These are phyloP conservation scores for Hydropsyche betteni DNA, from an alignment of 2,888 invertebrate species.

Conservation along the genomic window DNA sequence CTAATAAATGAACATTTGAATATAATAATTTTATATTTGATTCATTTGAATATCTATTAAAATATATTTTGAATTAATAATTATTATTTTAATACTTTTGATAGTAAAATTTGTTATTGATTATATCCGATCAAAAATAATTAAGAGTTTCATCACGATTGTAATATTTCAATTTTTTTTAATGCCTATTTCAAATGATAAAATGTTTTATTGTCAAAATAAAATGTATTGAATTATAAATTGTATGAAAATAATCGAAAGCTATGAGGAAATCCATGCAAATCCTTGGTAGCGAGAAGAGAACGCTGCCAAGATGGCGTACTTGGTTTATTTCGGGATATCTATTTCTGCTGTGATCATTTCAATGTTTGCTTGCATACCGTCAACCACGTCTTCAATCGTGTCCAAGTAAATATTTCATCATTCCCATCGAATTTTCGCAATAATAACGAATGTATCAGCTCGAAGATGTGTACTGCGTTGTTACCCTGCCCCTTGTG, in stretches of 20 bases:
- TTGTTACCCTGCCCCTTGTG: constrained; percentile 81
- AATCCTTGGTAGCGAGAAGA: constrained; percentile 20
- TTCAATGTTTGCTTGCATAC: constrained; percentile 43
- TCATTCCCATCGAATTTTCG: not conserved
- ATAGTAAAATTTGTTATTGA: too few species aligned
- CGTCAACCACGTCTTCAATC: not conserved
- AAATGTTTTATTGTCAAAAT: not conserved
- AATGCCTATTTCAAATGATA: not conserved
- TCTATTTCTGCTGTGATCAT: constrained; percentile 47
- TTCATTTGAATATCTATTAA: too few species aligned
- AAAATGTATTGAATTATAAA: not conserved
- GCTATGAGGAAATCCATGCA: constrained; percentile 16
- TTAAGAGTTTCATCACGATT: too few species aligned
- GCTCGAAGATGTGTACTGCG: constrained; percentile 61
- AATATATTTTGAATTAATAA: too few species aligned
- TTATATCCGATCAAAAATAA: too few species aligned
- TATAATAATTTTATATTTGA: too few species aligned
- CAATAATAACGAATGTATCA: not conserved
- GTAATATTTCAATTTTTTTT: too few species aligned
- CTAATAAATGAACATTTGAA: too few species aligned
- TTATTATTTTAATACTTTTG: too few species aligned
- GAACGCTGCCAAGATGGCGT: constrained; percentile 42
- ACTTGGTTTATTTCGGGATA: constrained; percentile 47
- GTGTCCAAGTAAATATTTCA: not conserved
- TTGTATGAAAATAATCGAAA: not conserved